Evolutionary conservation across 2,888 invertebrate species (phyloP), one percentile per base, ranked within the genome.

Genomic region (Andrena praecox): DNA sequence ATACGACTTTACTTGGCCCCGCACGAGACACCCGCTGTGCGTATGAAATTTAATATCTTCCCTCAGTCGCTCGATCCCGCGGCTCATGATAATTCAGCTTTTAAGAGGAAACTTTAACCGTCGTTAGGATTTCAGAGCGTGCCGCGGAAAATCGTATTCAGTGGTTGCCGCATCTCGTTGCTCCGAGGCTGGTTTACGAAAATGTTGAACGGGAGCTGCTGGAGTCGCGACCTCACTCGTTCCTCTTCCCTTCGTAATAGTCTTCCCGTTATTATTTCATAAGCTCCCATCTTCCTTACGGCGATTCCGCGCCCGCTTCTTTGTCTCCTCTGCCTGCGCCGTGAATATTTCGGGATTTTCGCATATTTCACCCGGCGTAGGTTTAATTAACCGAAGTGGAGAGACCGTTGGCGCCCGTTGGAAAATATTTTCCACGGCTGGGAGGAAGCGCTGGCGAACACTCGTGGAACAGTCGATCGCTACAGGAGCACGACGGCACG

Each of bases 381-480:
- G 80, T 83, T 74, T 80, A 80, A 85, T 85, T 85, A 85, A 80
- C 80, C 59, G 50, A 66, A 64, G 48, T 29, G 31, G 24, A 52
- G 52, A 6, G 33, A 67, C 33, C n/a, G 5, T 56, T n/a, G 29
- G 16, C 10, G 8, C 33, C 33, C 12, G 0, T 4, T 24, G 12
- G 16, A 5, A 71, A 71, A 67, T 67, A 56, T 80, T 62, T 12
- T 27, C 12, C 33, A 29, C 54, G 20, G 24, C 35, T 42, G 12
- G 42, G 42, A 42, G 42, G 12, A 42, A 42, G 4, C 2, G n/a
- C 2, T 16, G 1, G 5, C 1, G 4, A 2, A 7, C 24, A 7
- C 52, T 16, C 12, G n/a, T 33, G 62, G 20, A 48, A 77, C 31
- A 33, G 35, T 70, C 10, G 33, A 24, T 29, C 12, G 33, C 2